Base-by-base conservation (phyloP, 2,888 invertebrate species). In the Palloptera scutellata region DNA sequence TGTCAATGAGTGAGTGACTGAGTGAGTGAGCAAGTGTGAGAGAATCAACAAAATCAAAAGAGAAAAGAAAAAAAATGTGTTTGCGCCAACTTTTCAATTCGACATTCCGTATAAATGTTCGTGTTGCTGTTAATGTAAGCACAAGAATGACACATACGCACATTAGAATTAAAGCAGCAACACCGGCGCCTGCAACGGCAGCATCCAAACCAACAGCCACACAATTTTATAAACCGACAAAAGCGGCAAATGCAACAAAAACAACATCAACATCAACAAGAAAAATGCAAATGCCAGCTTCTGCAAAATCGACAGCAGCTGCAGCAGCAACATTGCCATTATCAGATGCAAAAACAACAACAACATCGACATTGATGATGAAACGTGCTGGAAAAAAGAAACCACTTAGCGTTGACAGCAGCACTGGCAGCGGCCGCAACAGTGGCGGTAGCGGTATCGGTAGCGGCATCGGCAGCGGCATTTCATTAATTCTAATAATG, bases 401-500 rank as follows among this genome's bases (percentile, higher is more conserved):
- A 64, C 48, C 19, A 59, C 43, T 51, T 30, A 30, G 6, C 30
- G 30, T 2, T 30, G 6, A 6, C 30, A 30, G 6, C 6, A 30
- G 30, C 30, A 6, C 3, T 30, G 30, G 30, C 30, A 6, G 30
- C 6, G 6, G 30, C n/a, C n/a, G n/a, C n/a, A n/a, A n/a, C n/a
- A n/a, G n/a, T n/a, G n/a, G n/a, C n/a, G n/a, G n/a, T n/a, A n/a
- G n/a, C n/a, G n/a, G n/a, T n/a, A n/a, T n/a, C n/a, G n/a, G n/a
- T n/a, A n/a, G n/a, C n/a, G 30, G 30, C 30, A 6, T 2, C 6
- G 6, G 30, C 52, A 67, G 74, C 40, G 71, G 73, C 67, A 67
- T 79, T 57, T 75, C 79, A 9, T 73, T 73, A n/a, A 69, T 78
- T 19, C 61, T 80, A 40, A 71, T 78, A 65, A 71, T 69, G 6